phyloP scores from a whole-genome alignment of 2,113 vertebrate genomes.

The Mustela lutreola region DNA sequence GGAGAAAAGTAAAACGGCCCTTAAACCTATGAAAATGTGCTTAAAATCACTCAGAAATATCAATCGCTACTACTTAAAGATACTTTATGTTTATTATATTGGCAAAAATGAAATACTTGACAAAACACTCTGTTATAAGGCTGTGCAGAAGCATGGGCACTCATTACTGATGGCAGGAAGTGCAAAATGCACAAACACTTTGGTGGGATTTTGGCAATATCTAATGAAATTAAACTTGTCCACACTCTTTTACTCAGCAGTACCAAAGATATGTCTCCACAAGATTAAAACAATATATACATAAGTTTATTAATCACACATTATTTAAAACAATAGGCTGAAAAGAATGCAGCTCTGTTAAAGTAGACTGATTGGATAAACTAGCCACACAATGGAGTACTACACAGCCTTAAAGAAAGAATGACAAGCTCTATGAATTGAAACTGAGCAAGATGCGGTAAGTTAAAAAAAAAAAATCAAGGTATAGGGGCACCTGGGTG shows the following conservation, averaged over 20 bases:
- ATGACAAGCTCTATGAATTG: neutral
- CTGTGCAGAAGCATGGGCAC: neutral
- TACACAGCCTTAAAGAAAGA: neutral
- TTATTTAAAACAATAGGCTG: conserved; percentile 9
- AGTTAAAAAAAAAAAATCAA: neutral
- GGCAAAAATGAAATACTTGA: conserved; percentile 29
- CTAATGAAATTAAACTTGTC: conserved; percentile 6
- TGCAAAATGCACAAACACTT: conserved; percentile 21
- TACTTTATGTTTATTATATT: conserved; percentile 50
- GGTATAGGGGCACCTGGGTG: too few relatives aligned
- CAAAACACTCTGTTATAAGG: conserved; percentile 3
- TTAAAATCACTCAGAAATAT: conserved; percentile 45
- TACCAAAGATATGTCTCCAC: neutral
- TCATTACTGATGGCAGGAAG: neutral
- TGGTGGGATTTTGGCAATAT: conserved; percentile 26
- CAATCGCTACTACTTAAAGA: neutral
- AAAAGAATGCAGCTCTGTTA: neutral
- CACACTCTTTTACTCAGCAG: conserved; percentile 23
- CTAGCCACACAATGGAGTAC: neutral
- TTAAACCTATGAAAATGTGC: conserved; percentile 29
- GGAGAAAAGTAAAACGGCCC: conserved; percentile 5
- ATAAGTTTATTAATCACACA: neutral
- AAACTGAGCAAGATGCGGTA: neutral
- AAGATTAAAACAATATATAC: neutral
- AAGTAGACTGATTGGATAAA: neutral